phyloP scores from a whole-genome alignment of 2,113 vertebrate genomes.

The Columba livia region DNA sequence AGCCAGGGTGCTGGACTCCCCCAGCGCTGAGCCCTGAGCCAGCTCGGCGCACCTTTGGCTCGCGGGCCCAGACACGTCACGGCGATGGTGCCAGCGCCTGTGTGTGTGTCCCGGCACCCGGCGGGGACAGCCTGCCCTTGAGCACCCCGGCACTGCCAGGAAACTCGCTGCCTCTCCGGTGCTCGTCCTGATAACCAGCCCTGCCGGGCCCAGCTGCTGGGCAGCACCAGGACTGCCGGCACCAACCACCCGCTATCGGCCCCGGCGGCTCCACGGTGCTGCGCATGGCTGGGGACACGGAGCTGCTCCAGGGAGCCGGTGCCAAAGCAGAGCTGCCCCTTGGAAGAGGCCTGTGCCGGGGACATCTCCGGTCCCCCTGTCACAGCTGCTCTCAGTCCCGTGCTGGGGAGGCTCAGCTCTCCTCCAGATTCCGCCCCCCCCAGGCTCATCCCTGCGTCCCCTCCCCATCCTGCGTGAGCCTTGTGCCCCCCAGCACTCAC shows the following conservation, averaged over 20 bases:
- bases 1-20: fast-evolving
- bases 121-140: neutral
- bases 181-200: fast-evolving
- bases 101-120: fast-evolving
- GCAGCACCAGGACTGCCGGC: fast-evolving
- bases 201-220: fast-evolving
- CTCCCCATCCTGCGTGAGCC: neutral
- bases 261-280: fast-evolving
- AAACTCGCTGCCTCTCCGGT: neutral
- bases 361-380: fast-evolving
- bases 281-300: neutral
- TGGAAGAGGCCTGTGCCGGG: neutral
- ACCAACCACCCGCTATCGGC: neutral
- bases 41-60: neutral
- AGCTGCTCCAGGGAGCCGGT: neutral
- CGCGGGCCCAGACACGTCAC: fast-evolving
- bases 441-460: neutral
- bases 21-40: neutral
- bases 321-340: neutral
- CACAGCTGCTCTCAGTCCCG: fast-evolving
- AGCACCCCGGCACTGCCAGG: neutral
- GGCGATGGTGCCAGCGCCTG: fast-evolving
- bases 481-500: fast-evolving
- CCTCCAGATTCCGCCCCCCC: fast-evolving
- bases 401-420: neutral